Conservation (phyloP, 2,797 vertebrate genomes). For the Meriones psammophilus region DNA sequence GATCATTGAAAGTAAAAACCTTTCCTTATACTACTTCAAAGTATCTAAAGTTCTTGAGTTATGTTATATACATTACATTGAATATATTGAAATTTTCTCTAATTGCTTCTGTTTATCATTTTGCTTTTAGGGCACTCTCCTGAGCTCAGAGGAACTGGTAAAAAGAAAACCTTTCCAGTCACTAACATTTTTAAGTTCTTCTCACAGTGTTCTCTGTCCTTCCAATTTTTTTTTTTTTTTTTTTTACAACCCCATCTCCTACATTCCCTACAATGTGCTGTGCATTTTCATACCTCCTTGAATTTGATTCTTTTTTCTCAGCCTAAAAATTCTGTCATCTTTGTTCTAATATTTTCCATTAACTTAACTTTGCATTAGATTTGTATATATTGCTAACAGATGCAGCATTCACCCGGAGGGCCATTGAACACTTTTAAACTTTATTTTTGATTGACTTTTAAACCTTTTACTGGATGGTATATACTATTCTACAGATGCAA, state of each 20-base stretch:
- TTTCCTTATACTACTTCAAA: slow-evolving; percentile 49
- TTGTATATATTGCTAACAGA: slow-evolving; percentile 1
- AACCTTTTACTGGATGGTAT: background rate
- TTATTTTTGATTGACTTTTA: background rate
- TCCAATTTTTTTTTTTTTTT: background rate
- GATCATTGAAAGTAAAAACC: slow-evolving; percentile 16
- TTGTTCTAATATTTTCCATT: background rate
- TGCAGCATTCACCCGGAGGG: background rate
- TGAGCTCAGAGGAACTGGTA: slow-evolving; percentile 81
- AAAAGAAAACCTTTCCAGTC: slow-evolving; percentile 27
- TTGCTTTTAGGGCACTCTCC: slow-evolving; percentile 82
- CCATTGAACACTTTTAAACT: slow-evolving; percentile 16
- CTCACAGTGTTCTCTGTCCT: background rate
- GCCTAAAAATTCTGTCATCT: background rate
- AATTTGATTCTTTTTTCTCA: background rate
- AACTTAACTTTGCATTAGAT: slow-evolving; percentile 7
- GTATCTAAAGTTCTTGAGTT: slow-evolving; percentile 53
- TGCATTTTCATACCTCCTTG: background rate
- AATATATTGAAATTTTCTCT: slow-evolving; percentile 64
- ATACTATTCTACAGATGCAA: background rate
- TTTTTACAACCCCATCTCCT: background rate
- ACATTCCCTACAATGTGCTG: background rate
- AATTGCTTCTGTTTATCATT: slow-evolving; percentile 52
- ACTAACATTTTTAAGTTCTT: slow-evolving; percentile 56
- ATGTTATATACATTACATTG: background rate